A percentile compares a stretch with the other conserved stretches of the same genome.
Conservation (phyloP, 1,140 invertebrate species). For the Formica selysi region DNA sequence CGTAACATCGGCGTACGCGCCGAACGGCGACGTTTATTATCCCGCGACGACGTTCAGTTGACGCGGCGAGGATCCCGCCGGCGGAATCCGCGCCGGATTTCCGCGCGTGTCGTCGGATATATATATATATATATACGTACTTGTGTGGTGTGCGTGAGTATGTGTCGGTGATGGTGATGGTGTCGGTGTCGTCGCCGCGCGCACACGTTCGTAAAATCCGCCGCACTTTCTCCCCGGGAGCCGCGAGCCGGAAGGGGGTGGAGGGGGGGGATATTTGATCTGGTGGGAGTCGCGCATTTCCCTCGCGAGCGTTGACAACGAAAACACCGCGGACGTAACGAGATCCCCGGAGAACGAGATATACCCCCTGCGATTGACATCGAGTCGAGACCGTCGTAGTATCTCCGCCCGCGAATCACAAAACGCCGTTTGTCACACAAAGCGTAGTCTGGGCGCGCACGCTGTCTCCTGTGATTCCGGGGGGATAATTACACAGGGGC, state of each 20-base stretch:
- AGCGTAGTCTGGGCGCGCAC: too few species aligned
- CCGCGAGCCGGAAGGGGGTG: neutral
- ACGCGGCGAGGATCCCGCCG: conserved; percentile 23
- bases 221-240: neutral
- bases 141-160: conserved; percentile 44
- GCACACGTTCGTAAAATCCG: neutral
- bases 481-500: too few species aligned
- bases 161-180: neutral
- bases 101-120: conserved; percentile 44
- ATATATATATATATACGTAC: neutral
- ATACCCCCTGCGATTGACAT: too few species aligned
- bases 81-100: conserved; percentile 48
- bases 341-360: too few species aligned
- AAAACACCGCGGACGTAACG: too few species aligned
- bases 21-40: conserved; percentile 40
- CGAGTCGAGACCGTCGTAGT: too few species aligned
- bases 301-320: neutral
- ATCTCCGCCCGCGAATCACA: too few species aligned
- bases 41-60: conserved; percentile 41
- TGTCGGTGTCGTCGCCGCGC: conserved; percentile 5
- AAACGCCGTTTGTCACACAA: too few species aligned
- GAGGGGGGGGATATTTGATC: neutral
- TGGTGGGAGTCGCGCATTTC: neutral
- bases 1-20: conserved; percentile 40
- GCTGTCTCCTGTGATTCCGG: too few species aligned